Conservation (phyloP, 2,113 vertebrate species). For the Raja brachyura region DNA sequence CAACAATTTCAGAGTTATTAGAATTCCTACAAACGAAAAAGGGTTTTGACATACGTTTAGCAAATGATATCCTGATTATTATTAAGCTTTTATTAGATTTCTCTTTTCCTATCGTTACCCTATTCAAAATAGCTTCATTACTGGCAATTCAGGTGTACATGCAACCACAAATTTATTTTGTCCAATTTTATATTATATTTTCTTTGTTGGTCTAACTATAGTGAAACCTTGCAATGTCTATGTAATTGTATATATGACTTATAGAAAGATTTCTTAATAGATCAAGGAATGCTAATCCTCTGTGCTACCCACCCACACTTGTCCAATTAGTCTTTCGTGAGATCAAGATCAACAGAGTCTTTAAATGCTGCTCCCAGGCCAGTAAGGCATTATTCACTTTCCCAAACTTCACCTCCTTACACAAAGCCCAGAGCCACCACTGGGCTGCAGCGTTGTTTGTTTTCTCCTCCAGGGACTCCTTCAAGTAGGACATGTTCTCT, state of each 20-base stretch:
- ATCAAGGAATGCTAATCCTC: constrained; percentile 26
- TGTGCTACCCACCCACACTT: not conserved
- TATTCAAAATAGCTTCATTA: not conserved
- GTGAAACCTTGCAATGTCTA: not conserved
- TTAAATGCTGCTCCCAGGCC: constrained; percentile 18
- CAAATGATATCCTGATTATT: too few species aligned
- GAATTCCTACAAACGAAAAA: not conserved
- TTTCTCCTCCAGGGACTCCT: constrained; percentile 17
- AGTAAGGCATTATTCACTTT: not conserved
- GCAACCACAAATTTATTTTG: not conserved
- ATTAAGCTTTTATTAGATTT: not conserved
- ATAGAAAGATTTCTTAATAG: not conserved
- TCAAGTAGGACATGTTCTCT: constrained; percentile 22
- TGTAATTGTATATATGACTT: not conserved
- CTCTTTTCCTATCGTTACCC: not conserved
- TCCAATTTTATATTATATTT: not conserved
- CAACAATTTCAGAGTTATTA: not conserved
- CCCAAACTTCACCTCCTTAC: not conserved
- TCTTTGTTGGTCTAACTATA: not conserved
- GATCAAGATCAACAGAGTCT: not conserved
- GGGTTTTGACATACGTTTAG: not conserved
- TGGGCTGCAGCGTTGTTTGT: constrained; percentile 19
- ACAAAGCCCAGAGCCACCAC: not conserved
- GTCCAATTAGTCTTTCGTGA: constrained; percentile 16
- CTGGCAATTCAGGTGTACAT: not conserved